Base-by-base conservation (phyloP, 1,140 invertebrate genomes). In the Neuroterus valhalla region DNA sequence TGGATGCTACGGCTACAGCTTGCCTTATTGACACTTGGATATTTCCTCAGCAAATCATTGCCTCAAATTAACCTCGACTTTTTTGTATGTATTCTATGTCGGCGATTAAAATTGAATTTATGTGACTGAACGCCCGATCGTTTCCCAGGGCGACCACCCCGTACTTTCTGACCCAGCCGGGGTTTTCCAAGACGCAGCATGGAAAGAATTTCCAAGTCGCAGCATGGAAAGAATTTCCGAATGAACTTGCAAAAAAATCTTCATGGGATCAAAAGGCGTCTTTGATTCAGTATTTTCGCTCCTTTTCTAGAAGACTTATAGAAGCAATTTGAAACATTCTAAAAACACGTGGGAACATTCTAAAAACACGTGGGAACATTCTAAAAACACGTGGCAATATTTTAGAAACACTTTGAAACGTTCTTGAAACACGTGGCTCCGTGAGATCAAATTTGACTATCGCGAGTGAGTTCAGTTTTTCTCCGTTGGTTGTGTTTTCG, bases 21-120 rank as follows among this genome's bases (percentile, higher is more conserved):
- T 62, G 26, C 11, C 55, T 62, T 62, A 23, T 62, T 62, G 31
- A 62, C 21, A 62, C 55, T 62, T 26, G 55, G 55, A 23, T 62
- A 5, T 31, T 62, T 26, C 23, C 55, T 23, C 55, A 26, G 21
- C 55, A 55, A 55, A 21, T 62, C 55, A 62, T 62, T 62, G 55
- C 55, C 55, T 62, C 31, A 62, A 23, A 38, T n/a, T 14, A 23
- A 62, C n/a, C 55, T 62, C 31, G 55, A 26, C 26, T 23, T 31
- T 26, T 23, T 31, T 12, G n/a, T 62, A 31, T 62, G 31, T 26
- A 62, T 38, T 62, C 55, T 23, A 62, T n/a, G 55, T 31, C 23
- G 23, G 21, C 26, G 26, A 62, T 15, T 26, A 26, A 14, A 62
- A 62, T n/a, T 31, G n/a, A 62, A 62, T 31, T 62, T 31, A n/a